Evolutionary conservation across 2,797 vertebrate genomes (phyloP).

Genomic region (Tarsius wallacei): DNA sequence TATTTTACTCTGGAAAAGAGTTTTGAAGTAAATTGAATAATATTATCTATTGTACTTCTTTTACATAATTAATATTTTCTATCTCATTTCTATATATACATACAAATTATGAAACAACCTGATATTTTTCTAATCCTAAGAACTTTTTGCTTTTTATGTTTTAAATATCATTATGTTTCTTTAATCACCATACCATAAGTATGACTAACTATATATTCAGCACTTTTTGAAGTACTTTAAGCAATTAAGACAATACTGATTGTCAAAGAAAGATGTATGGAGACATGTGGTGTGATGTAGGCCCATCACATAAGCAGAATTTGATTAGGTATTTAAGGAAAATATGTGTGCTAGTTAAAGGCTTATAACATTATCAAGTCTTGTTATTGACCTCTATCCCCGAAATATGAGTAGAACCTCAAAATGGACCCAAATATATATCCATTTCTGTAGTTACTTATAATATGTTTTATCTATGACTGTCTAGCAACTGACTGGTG

Average conservation of each 20-base stretch:
- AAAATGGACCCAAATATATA: not conserved
- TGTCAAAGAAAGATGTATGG: not conserved
- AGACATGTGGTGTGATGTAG: not conserved
- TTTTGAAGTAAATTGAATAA: not conserved
- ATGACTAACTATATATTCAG: not conserved
- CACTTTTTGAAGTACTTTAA: not conserved
- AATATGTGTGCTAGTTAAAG: not conserved
- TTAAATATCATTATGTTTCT: not conserved
- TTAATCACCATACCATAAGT: not conserved
- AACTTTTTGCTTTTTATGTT: not conserved
- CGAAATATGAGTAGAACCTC: not conserved
- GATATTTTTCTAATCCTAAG: not conserved
- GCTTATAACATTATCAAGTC: not conserved
- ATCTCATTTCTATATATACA: not conserved
- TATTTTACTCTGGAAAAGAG: not conserved
- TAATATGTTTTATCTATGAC: not conserved
- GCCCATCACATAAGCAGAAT: not conserved
- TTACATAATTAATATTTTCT: not conserved
- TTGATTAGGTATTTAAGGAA: not conserved
- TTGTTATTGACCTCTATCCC: not conserved
- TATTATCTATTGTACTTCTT: not conserved
- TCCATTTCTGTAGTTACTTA: not conserved
- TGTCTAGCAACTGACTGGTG: not conserved
- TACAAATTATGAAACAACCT: not conserved
- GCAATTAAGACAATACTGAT: not conserved